A percentile compares a stretch with the other conserved stretches of the same genome.
phyloP scores from a whole-genome alignment of 2,888 invertebrate species.

The Diloba caeruleocephala region DNA sequence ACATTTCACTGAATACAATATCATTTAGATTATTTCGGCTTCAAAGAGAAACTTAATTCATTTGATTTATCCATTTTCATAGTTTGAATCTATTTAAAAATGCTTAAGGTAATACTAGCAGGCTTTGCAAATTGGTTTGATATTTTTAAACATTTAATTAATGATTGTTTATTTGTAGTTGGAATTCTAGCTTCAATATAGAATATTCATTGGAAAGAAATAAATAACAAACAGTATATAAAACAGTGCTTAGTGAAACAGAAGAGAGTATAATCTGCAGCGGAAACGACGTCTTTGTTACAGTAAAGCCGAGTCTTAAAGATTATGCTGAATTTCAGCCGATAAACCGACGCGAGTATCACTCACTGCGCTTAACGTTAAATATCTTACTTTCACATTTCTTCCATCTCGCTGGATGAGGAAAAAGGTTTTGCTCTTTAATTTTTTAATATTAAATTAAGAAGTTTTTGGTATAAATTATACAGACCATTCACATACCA shows the following conservation, averaged over 20 bases:
- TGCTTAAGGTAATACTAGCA: neutral
- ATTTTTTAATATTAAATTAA: conserved; percentile 26
- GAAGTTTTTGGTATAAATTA: conserved; percentile 29
- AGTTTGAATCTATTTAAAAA: conserved; percentile 16
- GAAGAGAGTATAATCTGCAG: conserved; percentile 58
- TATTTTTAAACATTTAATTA: conserved; percentile 15
- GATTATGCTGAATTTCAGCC: conserved; percentile 63
- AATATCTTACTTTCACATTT: conserved; percentile 33
- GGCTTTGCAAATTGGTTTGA: conserved; percentile 20
- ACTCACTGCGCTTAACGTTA: conserved; percentile 35
- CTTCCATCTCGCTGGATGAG: conserved; percentile 17
- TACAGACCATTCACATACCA: neutral
- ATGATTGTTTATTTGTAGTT: neutral
- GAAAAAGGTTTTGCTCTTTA: conserved; percentile 23
- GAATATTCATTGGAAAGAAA: neutral
- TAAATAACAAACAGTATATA: conserved; percentile 39
- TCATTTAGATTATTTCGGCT: conserved; percentile 29
- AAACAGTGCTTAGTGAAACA: conserved; percentile 38
- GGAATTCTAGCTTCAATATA: too few species aligned
- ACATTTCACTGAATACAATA: conserved; percentile 12
- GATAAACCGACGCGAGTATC: conserved; percentile 56
- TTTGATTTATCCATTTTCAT: conserved; percentile 29
- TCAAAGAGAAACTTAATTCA: conserved; percentile 24
- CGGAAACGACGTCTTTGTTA: conserved; percentile 64
- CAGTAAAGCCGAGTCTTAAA: conserved; percentile 59